A percentile compares a stretch with the other conserved stretches of the same genome.
Conservation (phyloP, 2,888 invertebrate genomes). For the Lagria hirta region DNA sequence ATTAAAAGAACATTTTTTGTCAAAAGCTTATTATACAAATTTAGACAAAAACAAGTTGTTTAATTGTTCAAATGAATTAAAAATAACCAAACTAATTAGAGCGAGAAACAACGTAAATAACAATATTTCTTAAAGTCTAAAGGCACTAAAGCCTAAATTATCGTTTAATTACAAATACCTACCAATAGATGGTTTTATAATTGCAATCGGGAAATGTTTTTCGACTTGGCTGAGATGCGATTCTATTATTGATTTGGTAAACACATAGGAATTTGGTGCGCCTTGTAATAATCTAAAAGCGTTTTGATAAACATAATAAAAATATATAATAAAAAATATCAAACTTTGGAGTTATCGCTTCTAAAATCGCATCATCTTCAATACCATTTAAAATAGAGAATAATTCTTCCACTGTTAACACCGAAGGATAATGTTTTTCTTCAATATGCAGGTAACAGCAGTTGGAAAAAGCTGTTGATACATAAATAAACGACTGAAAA, state of each 20-base stretch:
- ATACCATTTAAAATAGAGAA: background rate
- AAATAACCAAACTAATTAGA: too few relatives aligned
- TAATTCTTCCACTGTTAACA: conserved; percentile 1
- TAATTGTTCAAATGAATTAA: too few relatives aligned
- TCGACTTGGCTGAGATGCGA: conserved; percentile 60
- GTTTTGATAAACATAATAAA: background rate
- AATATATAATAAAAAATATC: too few relatives aligned
- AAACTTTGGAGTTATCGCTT: conserved; percentile 4
- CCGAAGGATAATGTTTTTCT: conserved; percentile 9
- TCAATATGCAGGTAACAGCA: conserved; percentile 57
- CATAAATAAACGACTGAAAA: conserved; percentile 59
- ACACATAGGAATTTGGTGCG: conserved; percentile 74
- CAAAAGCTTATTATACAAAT: too few relatives aligned
- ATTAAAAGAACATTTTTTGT: too few relatives aligned
- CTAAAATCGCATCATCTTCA: conserved; percentile 2
- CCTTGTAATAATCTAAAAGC: conserved; percentile 53
- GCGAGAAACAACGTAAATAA: too few relatives aligned
- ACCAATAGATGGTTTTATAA: conserved; percentile 70
- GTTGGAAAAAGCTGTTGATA: conserved; percentile 68
- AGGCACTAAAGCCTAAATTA: too few relatives aligned
- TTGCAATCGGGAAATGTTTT: conserved; percentile 61
- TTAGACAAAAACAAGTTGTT: too few relatives aligned
- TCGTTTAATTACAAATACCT: too few relatives aligned
- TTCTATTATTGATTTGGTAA: conserved; percentile 73
- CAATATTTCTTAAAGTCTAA: too few relatives aligned